Evolutionary conservation across 2,113 vertebrate genomes (phyloP).

Genomic region (Vimba vimba): DNA sequence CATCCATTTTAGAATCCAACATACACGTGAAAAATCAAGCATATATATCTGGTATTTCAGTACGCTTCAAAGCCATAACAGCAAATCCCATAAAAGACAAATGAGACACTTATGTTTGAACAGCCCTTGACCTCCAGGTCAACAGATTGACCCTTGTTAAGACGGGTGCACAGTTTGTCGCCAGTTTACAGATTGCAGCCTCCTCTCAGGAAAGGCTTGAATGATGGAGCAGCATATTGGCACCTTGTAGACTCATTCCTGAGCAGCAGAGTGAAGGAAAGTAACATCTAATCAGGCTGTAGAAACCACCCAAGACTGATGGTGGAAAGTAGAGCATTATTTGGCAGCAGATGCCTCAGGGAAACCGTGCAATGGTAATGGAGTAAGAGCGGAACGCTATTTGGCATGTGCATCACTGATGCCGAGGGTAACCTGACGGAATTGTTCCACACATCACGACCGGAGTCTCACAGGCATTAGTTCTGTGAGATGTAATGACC

Average conservation of each 20-base stretch:
- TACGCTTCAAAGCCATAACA: background rate
- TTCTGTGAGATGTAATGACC: background rate
- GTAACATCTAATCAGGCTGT: background rate
- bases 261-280: conserved; percentile 24
- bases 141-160: conserved; percentile 28
- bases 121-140: conserved; percentile 26
- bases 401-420: conserved; percentile 49
- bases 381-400: conserved; percentile 52
- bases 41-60: background rate
- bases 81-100: conserved; percentile 7
- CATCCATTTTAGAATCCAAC: background rate
- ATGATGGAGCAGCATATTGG: conserved; percentile 15
- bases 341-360: conserved; percentile 5
- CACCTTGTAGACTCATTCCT: conserved; percentile 37
- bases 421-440: conserved; percentile 63
- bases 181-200: conserved; percentile 18
- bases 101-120: background rate
- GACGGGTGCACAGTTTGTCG: background rate
- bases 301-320: conserved; percentile 16
- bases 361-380: conserved; percentile 42
- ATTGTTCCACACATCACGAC: conserved; percentile 68
- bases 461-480: conserved; percentile 11
- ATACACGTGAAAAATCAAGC: background rate
- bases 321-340: conserved; percentile 30
- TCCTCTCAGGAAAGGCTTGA: background rate